Evolutionary conservation across 1,140 invertebrate genomes (phyloP), one percentile per base, ranked within the genome.

Genomic region (Papilio aristodemus): DNA sequence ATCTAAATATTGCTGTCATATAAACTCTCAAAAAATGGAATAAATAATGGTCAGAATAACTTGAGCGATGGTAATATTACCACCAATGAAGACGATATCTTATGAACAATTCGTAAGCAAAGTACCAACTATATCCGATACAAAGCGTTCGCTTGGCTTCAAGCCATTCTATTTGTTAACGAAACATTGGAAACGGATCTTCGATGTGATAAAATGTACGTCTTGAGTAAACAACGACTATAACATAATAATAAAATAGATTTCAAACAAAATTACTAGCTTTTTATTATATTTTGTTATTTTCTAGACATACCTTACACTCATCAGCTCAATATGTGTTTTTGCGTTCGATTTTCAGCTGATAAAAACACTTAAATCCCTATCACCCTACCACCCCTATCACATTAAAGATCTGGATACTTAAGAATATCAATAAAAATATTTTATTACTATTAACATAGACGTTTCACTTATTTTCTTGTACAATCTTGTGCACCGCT

Each of bases 161-260:
- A 54, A 54, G 17, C 46, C 46, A 54, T 54, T 54, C 19, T 13
- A 54, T 54, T 54, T 54, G 46, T 54, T 25, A 19, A 54, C 46
- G 46, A 54, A 17, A 19, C 14, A 9, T 1, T 46, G 43, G 22
- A 32, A 32, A 32, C 27, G 19, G 19, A 9, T 22, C 46, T 17
- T 22, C 4, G 17, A 22, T 11, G 46, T 54, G 19, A 54, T 54
- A 7, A 25, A 54, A 54, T 32, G 27, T 32, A 14, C 41, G 14
- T 46, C 41, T 46, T 7, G 14, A 46, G 17, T 9, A 7, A 46
- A 46, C 43, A 46, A 46, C 17, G 17, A 17, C 7, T 7, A 43
- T 46, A 46, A 19, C 43, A 46, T 14, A 46, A 19, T 19, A 46
- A 46, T 46, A 19, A 46, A 46, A 46, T 19, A 19, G 38, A 11